These are phyloP conservation scores for Diadegma fenestrale DNA, from an alignment of 2,888 invertebrate species.

Conservation along the genomic window DNA sequence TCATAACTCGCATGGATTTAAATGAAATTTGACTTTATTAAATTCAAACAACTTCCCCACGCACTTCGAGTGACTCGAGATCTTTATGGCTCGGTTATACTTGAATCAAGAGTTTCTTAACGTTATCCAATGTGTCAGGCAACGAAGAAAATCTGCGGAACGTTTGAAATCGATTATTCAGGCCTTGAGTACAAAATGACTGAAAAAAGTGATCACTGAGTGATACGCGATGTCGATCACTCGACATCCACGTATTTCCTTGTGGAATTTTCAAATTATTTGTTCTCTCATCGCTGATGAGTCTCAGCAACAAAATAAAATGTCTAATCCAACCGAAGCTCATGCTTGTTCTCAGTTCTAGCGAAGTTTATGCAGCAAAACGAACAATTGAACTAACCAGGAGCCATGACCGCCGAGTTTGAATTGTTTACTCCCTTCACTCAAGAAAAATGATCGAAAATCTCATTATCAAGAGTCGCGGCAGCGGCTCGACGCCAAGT, in stretches of 20 bases:
- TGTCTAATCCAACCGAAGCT: no score
- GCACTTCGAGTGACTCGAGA: neutral
- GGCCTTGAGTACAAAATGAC: neutral
- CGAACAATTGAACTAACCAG: neutral
- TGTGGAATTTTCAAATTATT: neutral
- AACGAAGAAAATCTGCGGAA: neutral
- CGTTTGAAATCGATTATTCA: neutral
- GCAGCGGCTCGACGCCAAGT: no score
- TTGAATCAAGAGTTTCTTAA: neutral
- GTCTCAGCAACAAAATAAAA: no score
- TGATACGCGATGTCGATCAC: neutral
- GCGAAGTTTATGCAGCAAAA: neutral
- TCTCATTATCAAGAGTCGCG: no score
- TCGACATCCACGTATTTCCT: neutral
- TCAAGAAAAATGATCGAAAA: neutral
- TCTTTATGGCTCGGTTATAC: neutral
- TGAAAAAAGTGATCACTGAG: neutral
- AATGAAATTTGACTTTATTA: slow-evolving; percentile 6
- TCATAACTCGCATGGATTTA: neutral
- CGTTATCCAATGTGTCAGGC: neutral
- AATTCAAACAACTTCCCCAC: neutral
- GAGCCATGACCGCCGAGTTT: neutral
- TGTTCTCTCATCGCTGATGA: neutral
- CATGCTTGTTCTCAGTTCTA: neutral
- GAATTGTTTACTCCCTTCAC: neutral